Base-by-base conservation (phyloP, 2,797 vertebrate genomes). In the Typhlichthys eigenmanni region DNA sequence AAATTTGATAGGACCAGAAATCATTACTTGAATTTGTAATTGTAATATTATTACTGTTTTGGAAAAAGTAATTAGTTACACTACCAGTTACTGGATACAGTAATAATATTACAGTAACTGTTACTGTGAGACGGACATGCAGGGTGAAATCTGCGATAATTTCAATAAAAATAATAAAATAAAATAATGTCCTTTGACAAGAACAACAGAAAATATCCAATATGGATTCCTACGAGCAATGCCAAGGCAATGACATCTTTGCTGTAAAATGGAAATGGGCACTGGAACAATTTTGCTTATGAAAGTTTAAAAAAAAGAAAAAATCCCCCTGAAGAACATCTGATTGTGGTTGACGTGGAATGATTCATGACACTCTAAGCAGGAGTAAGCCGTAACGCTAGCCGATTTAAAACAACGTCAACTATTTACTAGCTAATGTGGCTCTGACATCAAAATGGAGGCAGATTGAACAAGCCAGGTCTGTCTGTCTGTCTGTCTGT, bases 181-280 rank as follows among this genome's bases (percentile, higher is more conserved):
- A 55, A 50, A 16, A 54, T 55, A 57, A 50, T 48, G 54, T 63
- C 52, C 78, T 85, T 87, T 87, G 84, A 85, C 85, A 81, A 64
- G 64, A 65, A 86, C 74, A 78, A 68, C 69, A 85, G 78, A 83
- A 66, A 68, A 74, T 73, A 86, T 67, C 59, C 74, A 75, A 75
- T 68, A 80, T 88, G 82, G 81, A 38, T 38, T 38, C 34, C 7
- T 5, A 38, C 7, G 34, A 9, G 72, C 63, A 66, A 66, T 83
- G 80, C 80, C 64, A 74, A 70, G 81, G 71, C 80, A 38, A 38
- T 38, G 34, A 8, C 34, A 38, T 6, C 34, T 8, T 38, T 38
- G 34, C 34, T 8, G 5, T 38, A 38, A 38, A 5, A 38, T 38
- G 34, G 34, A 38, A 38, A 38, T 38, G 8, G 34, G 34, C 34